These are phyloP conservation scores for Synanthedon tipuliformis DNA, from an alignment of 2,888 invertebrate genomes.

Conservation along the genomic window DNA sequence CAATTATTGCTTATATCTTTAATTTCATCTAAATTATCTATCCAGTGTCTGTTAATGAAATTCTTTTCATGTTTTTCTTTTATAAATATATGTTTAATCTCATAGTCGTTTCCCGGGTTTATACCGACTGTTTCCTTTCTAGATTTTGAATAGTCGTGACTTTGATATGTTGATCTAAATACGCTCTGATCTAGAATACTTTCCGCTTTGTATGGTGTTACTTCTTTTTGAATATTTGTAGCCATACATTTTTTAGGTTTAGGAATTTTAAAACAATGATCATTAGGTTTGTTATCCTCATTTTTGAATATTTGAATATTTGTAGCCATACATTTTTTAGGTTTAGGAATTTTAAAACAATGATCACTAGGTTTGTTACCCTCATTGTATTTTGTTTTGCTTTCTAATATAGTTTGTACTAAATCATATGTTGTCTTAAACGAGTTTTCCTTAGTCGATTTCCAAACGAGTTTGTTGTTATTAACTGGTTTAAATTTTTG, in stretches of 20 bases:
- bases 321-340: background rate
- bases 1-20: background rate
- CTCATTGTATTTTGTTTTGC: constrained; percentile 8
- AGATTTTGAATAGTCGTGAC: constrained; percentile 21
- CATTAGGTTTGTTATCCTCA: background rate
- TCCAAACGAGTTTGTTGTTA: background rate
- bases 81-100: too few relatives aligned
- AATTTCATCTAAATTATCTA: constrained; percentile 20
- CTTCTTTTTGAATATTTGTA: constrained; percentile 1
- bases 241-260: background rate
- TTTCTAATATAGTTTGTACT: constrained; percentile 29
- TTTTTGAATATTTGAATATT: too few relatives aligned
- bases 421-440: constrained; percentile 39
- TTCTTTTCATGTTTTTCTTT: background rate
- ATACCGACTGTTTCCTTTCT: constrained; percentile 5
- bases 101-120: background rate
- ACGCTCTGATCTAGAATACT: background rate
- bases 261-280: too few relatives aligned
- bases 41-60: constrained; percentile 27
- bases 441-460: constrained; percentile 8
- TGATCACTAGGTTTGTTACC: background rate
- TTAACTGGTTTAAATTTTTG: background rate
- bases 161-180: constrained; percentile 27
- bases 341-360: background rate
- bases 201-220: background rate